Evolutionary conservation across 2,888 invertebrate species (phyloP), one percentile per base, ranked within the genome.

Genomic region (Coelinius sp.): DNA sequence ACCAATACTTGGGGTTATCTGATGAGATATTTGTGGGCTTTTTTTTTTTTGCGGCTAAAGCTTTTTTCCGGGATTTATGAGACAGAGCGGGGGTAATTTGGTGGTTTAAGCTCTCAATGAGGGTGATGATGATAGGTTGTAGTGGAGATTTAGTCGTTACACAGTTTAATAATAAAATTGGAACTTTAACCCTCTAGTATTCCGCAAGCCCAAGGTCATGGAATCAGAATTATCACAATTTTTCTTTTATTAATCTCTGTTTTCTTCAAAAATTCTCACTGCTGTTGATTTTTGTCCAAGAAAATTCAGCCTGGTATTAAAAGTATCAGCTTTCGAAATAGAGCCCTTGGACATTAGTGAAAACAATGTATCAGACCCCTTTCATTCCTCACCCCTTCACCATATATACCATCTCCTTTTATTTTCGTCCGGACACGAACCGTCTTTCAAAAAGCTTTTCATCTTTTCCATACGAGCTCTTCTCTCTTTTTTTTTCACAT

Each of bases 401-500:
- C n/a, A n/a, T n/a, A n/a, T n/a, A n/a, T 1, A 41, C 41, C 10
- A 12, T 31, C 35, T 17, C 35, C 44, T 73, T 72, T 75, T 76
- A 74, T 77, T 74, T 75, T 68, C 71, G 71, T 73, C 75, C 68
- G 65, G 68, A 72, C 73, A 73, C 41, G 53, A 56, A 35, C 64
- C 73, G 79, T 78, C 81, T 81, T 74, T 82, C 81, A 81, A 85
- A n/a, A 84, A 85, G 85, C 86, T 86, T 86, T 86, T 86, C 83
- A 86, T 84, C 85, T 85, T 84, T 83, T 80, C 80, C 83, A 82
- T 80, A 82, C 83, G 80, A 81, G 83, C 86, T 85, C 85, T 86
- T n/a, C 25, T 27, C 31, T 14, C 17, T 27, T 31, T 17, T 27
- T 59, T 59, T 35, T 31, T 31, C 56, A 59, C 35, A 17, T 20